Conservation (phyloP, 1,140 invertebrate genomes). For the Teleogryllus occipitalis region DNA sequence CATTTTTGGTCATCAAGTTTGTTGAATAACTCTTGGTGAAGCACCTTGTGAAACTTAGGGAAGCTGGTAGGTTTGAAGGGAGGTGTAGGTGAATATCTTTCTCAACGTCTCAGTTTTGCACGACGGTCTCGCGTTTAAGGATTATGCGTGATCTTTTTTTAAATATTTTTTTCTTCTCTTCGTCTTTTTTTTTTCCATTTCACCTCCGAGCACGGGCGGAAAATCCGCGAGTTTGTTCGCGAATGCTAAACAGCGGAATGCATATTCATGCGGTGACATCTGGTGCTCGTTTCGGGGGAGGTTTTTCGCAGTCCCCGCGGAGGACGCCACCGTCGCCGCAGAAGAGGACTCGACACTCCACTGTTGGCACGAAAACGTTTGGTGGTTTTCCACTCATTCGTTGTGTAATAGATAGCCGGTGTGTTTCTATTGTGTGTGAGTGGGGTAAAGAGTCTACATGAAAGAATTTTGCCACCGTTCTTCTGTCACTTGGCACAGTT, state of each 20-base stretch:
- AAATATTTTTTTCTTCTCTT: neutral
- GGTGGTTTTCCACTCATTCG: too few relatives aligned
- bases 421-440: too few relatives aligned
- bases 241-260: neutral
- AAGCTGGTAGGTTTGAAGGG: too few relatives aligned
- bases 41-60: too few relatives aligned
- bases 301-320: neutral
- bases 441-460: too few relatives aligned
- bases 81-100: neutral
- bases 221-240: constrained; percentile 3
- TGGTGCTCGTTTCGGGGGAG: neutral
- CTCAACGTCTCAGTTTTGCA: neutral
- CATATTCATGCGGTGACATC: neutral
- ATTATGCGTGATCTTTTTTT: neutral
- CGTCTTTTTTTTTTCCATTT: neutral
- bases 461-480: too few relatives aligned
- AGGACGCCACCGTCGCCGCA: neutral
- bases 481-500: too few relatives aligned
- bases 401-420: too few relatives aligned
- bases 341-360: too few relatives aligned
- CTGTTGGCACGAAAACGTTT: too few relatives aligned
- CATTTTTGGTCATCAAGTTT: too few relatives aligned
- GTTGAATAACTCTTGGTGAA: too few relatives aligned
- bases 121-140: neutral
- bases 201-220: neutral